These are phyloP conservation scores for Eupithecia pulchellata DNA, from an alignment of 2,888 invertebrate genomes.

Conservation along the genomic window DNA sequence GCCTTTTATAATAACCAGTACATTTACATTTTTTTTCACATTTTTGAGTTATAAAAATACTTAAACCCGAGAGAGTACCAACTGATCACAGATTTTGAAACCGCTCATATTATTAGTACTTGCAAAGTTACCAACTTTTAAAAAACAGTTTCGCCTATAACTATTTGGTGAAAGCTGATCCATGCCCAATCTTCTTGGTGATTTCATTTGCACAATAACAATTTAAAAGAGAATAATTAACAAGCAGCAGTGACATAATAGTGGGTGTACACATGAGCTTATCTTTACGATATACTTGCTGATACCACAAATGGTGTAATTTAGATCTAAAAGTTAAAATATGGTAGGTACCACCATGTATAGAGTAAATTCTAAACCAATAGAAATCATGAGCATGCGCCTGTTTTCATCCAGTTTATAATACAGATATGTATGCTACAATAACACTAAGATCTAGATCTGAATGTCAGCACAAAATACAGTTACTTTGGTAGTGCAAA, in stretches of 20 bases:
- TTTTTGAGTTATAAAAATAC: conserved; percentile 75
- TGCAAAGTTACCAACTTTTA: conserved; percentile 72
- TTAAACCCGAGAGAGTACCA: conserved; percentile 84
- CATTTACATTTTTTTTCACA: conserved; percentile 56
- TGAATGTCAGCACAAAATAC: conserved; percentile 79
- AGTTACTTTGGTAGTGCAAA: conserved; percentile 77
- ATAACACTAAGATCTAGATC: conserved; percentile 60
- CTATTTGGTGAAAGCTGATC: conserved; percentile 72
- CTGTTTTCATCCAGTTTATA: conserved; percentile 67
- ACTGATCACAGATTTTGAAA: conserved; percentile 83
- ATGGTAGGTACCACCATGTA: not conserved
- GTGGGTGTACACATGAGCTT: not conserved
- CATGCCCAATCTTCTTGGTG: conserved; percentile 63
- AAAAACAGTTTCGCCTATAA: conserved; percentile 75
- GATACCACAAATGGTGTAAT: not conserved
- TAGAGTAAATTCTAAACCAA: not conserved
- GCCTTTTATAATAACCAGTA: conserved; percentile 39
- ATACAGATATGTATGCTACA: conserved; percentile 72
- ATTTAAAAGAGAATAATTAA: conserved; percentile 1
- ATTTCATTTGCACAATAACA: not conserved
- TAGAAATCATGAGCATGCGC: conserved; percentile 67
- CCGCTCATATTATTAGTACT: conserved; percentile 75
- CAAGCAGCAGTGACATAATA: not conserved
- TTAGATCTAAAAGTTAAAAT: not conserved
- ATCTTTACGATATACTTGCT: not conserved